Conservation (phyloP, 2,888 invertebrate species). For the Athalia circularis region DNA sequence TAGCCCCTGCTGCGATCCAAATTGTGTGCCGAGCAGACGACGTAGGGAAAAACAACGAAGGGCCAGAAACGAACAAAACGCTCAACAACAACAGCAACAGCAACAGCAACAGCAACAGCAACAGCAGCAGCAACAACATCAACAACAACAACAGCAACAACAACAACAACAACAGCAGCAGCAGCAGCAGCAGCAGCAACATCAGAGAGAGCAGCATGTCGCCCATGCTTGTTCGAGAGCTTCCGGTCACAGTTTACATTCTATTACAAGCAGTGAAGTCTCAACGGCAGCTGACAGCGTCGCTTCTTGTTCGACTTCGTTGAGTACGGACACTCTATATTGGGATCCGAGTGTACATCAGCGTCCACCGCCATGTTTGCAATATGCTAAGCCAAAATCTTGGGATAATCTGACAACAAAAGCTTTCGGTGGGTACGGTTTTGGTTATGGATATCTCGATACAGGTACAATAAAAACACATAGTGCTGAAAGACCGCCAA, state of each 20-base stretch:
- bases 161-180: slow-evolving; percentile 56
- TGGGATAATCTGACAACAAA: slow-evolving; percentile 94
- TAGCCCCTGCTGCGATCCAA: slow-evolving; percentile 90
- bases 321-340: slow-evolving; percentile 91
- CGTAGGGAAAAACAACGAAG: slow-evolving; percentile 78
- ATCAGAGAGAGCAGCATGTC: slow-evolving; percentile 58
- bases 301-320: slow-evolving; percentile 88
- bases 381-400: slow-evolving; percentile 85
- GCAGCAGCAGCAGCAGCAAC: slow-evolving; percentile 59
- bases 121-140: slow-evolving; percentile 57
- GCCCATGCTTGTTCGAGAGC: slow-evolving; percentile 67
- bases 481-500: slow-evolving; percentile 70
- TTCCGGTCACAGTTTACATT: slow-evolving; percentile 81
- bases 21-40: slow-evolving; percentile 84
- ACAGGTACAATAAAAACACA: slow-evolving; percentile 76
- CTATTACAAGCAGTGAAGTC: slow-evolving; percentile 86
- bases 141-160: slow-evolving; percentile 57
- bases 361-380: slow-evolving; percentile 72
- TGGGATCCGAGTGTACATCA: slow-evolving; percentile 82
- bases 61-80: slow-evolving; percentile 69
- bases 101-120: slow-evolving; percentile 50
- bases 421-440: slow-evolving; percentile 90
- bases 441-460: slow-evolving; percentile 90
- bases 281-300: slow-evolving; percentile 82
- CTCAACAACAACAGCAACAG: slow-evolving; percentile 49